A percentile compares a stretch with the other conserved stretches of the same genome.
Conservation (phyloP, 2,888 invertebrate species). For the Perizoma affinitatum region DNA sequence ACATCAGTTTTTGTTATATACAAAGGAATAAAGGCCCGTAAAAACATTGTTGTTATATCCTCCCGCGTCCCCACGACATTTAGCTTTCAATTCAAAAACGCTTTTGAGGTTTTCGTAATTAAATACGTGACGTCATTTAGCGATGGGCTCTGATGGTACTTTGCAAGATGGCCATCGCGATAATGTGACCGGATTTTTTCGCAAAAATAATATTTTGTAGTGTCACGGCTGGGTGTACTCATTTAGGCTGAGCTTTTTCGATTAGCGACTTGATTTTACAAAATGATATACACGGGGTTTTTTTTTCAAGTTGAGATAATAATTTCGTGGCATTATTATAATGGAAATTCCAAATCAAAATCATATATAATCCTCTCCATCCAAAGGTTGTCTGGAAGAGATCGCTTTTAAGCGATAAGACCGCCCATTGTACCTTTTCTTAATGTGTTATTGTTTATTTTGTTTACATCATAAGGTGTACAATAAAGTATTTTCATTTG, state of each 20-base stretch:
- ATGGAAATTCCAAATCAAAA: too few species aligned
- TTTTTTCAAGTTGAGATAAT: too few species aligned
- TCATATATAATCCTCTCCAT: too few species aligned
- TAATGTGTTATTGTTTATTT: too few species aligned
- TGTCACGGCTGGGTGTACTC: slow-evolving; percentile 18
- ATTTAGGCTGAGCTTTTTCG: slow-evolving; percentile 13
- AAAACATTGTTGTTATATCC: slow-evolving; percentile 12
- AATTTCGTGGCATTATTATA: too few species aligned
- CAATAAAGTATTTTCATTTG: too few species aligned
- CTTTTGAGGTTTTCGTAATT: slow-evolving; percentile 70
- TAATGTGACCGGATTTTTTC: slow-evolving; percentile 39
- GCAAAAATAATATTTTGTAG: slow-evolving; percentile 25
- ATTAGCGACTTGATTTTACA: not conserved
- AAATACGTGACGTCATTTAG: slow-evolving; percentile 80
- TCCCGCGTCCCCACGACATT: slow-evolving; percentile 49
- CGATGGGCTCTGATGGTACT: slow-evolving; percentile 62
- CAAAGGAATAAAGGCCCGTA: not conserved
- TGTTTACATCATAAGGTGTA: too few species aligned
- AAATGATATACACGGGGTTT: not conserved
- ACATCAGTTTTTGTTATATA: too few species aligned
- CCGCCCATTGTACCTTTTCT: too few species aligned
- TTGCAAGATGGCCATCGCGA: slow-evolving; percentile 64
- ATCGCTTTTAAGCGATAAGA: too few species aligned
- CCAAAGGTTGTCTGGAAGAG: too few species aligned
- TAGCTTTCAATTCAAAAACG: slow-evolving; percentile 70